phyloP scores from a whole-genome alignment of 2,797 vertebrate genomes.

The Astyanax mexicanus region DNA sequence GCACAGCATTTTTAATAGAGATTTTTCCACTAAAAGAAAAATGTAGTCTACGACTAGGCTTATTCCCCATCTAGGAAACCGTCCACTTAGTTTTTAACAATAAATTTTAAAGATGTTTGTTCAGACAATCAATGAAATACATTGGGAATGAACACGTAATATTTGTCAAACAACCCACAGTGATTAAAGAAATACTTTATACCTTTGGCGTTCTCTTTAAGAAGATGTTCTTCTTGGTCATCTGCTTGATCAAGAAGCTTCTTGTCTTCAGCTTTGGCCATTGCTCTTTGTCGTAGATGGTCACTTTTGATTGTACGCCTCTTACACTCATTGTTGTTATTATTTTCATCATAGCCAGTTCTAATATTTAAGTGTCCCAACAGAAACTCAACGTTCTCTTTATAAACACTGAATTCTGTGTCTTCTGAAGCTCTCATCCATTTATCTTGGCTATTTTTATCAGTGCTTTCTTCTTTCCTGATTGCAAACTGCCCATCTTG shows the following conservation, averaged over 20 bases:
- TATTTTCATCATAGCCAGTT: conserved; percentile 50
- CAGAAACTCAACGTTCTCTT: background rate
- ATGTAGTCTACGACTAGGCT: too few species aligned
- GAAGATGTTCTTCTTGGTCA: conserved; percentile 10
- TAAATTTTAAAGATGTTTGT: too few species aligned
- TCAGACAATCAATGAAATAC: too few species aligned
- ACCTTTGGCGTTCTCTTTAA: conserved; percentile 40
- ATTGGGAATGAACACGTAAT: too few species aligned
- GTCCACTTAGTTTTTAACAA: too few species aligned
- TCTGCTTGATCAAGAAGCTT: conserved; percentile 6
- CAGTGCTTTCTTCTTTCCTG: conserved; percentile 28
- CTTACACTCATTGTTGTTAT: conserved; percentile 52
- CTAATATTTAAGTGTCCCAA: background rate
- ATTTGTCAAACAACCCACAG: background rate
- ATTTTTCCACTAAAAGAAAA: too few species aligned
- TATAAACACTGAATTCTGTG: conserved; percentile 32
- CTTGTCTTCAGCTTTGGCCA: background rate
- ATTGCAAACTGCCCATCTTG: background rate
- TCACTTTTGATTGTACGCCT: conserved; percentile 16
- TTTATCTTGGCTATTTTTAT: too few species aligned
- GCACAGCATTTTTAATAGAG: too few species aligned
- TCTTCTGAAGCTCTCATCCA: background rate
- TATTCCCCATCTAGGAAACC: too few species aligned
- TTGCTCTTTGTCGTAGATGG: background rate
- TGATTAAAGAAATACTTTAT: background rate